phyloP scores from a whole-genome alignment of 2,888 invertebrate genomes.

The Leucophenga montana region DNA sequence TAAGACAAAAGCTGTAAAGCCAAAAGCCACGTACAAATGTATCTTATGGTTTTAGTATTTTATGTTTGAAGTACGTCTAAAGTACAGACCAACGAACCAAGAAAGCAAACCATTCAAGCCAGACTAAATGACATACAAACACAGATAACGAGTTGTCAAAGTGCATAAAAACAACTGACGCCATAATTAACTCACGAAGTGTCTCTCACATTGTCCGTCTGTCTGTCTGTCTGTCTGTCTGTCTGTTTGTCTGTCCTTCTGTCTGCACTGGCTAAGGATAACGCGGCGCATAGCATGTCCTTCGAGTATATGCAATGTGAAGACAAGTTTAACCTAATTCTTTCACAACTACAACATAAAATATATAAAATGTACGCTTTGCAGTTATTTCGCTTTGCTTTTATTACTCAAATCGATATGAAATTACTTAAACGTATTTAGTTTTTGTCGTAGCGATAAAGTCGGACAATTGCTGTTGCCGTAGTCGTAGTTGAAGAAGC shows the following conservation, averaged over 20 bases:
- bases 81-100: background rate
- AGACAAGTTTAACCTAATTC: constrained; percentile 54
- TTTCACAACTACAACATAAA: constrained; percentile 36
- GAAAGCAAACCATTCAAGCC: background rate
- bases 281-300: constrained; percentile 4
- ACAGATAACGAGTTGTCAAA: constrained; percentile 16
- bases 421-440: constrained; percentile 43
- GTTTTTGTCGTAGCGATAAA: constrained; percentile 58
- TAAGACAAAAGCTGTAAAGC: background rate
- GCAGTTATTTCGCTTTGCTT: constrained; percentile 36
- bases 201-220: constrained; percentile 1
- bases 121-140: constrained; percentile 23
- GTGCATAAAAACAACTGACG: constrained; percentile 41
- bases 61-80: background rate
- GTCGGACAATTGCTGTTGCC: constrained; percentile 30
- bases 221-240: constrained; percentile 14
- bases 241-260: constrained; percentile 5
- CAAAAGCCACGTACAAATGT: background rate
- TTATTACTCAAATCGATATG: constrained; percentile 50
- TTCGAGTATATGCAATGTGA: background rate
- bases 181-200: constrained; percentile 53
- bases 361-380: constrained; percentile 45
- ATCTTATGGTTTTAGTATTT: background rate
- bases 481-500: background rate
- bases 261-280: constrained; percentile 11